Conservation (phyloP, 2,888 invertebrate genomes). For the Dasysyrphus albostriatus region DNA sequence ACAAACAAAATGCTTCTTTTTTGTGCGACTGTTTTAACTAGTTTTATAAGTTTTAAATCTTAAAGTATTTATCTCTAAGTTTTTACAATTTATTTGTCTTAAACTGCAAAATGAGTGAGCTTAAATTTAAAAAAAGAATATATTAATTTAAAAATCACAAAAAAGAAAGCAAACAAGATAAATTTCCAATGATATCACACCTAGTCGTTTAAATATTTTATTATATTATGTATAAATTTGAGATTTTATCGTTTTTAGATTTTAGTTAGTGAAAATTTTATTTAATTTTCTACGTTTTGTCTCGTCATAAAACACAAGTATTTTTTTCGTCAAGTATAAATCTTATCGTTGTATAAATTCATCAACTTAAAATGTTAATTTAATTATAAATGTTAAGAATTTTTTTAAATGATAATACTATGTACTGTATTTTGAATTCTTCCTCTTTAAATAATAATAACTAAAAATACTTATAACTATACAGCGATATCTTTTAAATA, state of each 20-base stretch:
- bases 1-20: constrained; percentile 28
- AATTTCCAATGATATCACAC: constrained; percentile 55
- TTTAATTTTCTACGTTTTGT: constrained; percentile 22
- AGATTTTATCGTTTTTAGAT: background rate
- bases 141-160: constrained; percentile 25
- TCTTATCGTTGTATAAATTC: constrained; percentile 28
- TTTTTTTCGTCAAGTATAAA: background rate
- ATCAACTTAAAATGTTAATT: constrained; percentile 1
- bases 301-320: background rate
- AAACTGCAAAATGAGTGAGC: constrained; percentile 62
- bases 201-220: constrained; percentile 58
- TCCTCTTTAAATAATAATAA: background rate
- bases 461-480: background rate
- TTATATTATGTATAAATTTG: constrained; percentile 16
- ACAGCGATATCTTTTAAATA: constrained; percentile 22
- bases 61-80: constrained; percentile 45
- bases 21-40: constrained; percentile 56
- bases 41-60: constrained; percentile 15
- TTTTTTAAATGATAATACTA: constrained; percentile 34
- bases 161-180: constrained; percentile 14
- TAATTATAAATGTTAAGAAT: constrained; percentile 1
- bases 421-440: too few species aligned
- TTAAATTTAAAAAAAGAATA: constrained; percentile 20
- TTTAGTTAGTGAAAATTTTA: constrained; percentile 12
- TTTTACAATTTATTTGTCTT: constrained; percentile 39